Base-by-base conservation (phyloP, 2,888 invertebrate genomes). In the Noctua pronuba region DNA sequence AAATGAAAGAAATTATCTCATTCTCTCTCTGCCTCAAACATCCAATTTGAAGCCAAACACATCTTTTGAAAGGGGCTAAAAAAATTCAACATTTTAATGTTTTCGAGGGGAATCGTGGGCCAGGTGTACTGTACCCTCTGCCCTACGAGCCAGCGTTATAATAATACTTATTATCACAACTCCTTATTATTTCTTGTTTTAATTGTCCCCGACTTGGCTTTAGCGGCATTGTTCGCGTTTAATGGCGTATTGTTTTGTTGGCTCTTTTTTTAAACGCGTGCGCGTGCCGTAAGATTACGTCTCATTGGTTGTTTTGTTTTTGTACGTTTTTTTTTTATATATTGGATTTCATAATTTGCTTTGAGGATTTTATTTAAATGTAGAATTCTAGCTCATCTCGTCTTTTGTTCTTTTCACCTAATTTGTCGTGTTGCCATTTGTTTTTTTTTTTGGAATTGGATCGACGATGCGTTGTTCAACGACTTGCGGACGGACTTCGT, bases 161-260 rank as follows among this genome's bases (percentile, higher is more conserved):
- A 95, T 95, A 95, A 95, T 95, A 95, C 96, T 96, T 96, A 96
- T 96, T 96, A 96, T 95, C 95, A 94, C 95, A 94, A 94, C 94
- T 96, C 96, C 95, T 96, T 96, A 96, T 96, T 96, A 96, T 95
- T 96, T 96, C 95, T 96, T 96, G 95, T 95, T 96, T 96, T 96
- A 96, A 96, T 96, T 96, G 96, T 95, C 93, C 95, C 92, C 92
- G 94, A 95, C 96, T 96, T 96, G 95, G 94, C 95, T 95, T 96
- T 96, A 95, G 94, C 95, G 94, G 94, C 95, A 96, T 96, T 96
- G 96, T 96, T 95, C 93, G 90, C 90, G 91, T 91, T 96, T 96
- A 96, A 96, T 96, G 96, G 96, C 93, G 94, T 94, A 96, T 96
- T 96, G 96, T 96, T 95, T 60, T 94, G 94, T 92, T 89, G 89